These are phyloP conservation scores for Hirtodrosophila histrioides DNA, from an alignment of 2,888 invertebrate species.

Conservation along the genomic window DNA sequence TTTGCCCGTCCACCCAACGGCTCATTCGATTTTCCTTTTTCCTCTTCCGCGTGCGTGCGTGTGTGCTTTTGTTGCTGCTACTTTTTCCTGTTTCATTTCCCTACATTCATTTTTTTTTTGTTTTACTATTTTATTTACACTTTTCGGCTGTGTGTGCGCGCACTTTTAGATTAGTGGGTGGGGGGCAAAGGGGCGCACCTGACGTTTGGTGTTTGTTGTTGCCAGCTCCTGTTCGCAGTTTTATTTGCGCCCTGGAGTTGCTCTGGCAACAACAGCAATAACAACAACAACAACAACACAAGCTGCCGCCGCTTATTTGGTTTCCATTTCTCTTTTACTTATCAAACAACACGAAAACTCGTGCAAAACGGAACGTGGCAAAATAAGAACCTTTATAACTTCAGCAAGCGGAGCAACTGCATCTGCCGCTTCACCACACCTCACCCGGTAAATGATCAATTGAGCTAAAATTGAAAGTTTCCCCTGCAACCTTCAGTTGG, in stretches of 20 bases:
- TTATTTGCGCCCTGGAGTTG: conserved; percentile 45
- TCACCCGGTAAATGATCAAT: conserved; percentile 41
- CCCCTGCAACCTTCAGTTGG: conserved; percentile 1
- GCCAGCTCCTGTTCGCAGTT: conserved; percentile 45
- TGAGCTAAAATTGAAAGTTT: conserved; percentile 44
- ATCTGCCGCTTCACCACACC: conserved; percentile 10
- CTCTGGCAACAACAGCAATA: conserved; percentile 55
- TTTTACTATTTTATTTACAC: conserved; percentile 68
- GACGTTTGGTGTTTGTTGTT: conserved; percentile 19
- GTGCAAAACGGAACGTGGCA: conserved; percentile 40
- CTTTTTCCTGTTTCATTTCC: conserved; percentile 56
- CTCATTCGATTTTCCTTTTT: conserved; percentile 65
- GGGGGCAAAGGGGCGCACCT: conserved; percentile 44
- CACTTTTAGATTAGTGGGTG: conserved; percentile 10
- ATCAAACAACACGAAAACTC: conserved; percentile 40
- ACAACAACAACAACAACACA: conserved; percentile 25
- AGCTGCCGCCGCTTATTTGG: conserved; percentile 24
- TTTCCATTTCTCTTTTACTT: conserved; percentile 31
- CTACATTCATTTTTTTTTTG: conserved; percentile 48
- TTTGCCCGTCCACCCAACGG: conserved; percentile 18
- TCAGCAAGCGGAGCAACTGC: conserved; percentile 10
- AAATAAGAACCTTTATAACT: conserved; percentile 29
- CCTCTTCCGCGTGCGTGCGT: conserved; percentile 47
- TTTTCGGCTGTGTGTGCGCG: conserved; percentile 42
- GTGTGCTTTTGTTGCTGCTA: conserved; percentile 46